Conservation (phyloP, 2,113 vertebrate genomes). For the Ophiodon elongatus region DNA sequence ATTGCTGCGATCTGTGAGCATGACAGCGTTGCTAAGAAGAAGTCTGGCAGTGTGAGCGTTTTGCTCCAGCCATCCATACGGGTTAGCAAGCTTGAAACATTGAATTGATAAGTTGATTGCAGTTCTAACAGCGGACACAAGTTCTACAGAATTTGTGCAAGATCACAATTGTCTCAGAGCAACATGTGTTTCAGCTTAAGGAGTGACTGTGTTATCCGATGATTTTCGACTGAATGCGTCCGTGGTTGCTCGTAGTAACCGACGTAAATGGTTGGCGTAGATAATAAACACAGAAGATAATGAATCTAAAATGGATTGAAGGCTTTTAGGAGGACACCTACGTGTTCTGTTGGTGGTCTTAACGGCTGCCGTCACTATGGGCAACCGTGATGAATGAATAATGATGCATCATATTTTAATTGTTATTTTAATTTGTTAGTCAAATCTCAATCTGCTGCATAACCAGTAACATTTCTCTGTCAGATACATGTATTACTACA, state of each 20-base stretch:
- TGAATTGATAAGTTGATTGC: too few relatives aligned
- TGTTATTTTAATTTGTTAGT: too few relatives aligned
- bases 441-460: too few relatives aligned
- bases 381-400: too few relatives aligned
- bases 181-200: neutral
- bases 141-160: neutral
- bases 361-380: neutral
- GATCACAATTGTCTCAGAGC: neutral
- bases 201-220: neutral
- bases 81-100: neutral
- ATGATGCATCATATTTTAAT: too few relatives aligned
- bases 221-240: neutral
- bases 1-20: neutral
- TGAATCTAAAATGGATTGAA: neutral
- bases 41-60: neutral
- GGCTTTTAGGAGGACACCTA: neutral
- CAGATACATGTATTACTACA: too few relatives aligned
- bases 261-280: neutral
- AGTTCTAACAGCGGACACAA: neutral
- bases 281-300: neutral
- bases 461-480: too few relatives aligned
- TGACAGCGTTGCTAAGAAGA: neutral
- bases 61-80: neutral
- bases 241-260: neutral
- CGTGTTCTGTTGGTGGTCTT: neutral